Conservation (phyloP, 2,888 invertebrate genomes). For the Drosophila trichaetosa region DNA sequence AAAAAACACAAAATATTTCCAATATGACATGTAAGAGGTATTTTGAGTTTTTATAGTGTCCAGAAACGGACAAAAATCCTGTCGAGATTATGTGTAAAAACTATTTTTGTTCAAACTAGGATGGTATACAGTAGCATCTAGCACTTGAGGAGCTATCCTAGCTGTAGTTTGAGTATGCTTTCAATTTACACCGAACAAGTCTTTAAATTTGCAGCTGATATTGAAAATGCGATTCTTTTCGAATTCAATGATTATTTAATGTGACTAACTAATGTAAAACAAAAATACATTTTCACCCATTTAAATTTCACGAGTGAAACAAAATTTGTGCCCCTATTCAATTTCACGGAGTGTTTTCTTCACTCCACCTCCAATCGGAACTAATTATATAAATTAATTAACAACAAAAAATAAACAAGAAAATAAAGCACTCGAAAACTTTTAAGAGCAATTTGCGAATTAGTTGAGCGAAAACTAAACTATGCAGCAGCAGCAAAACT, state of each 20-base stretch:
- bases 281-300: neutral
- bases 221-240: neutral
- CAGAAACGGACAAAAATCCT: neutral
- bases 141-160: neutral
- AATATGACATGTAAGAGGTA: neutral
- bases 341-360: neutral
- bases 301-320: neutral
- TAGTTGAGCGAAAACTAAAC: slow-evolving; percentile 29
- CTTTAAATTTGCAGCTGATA: neutral
- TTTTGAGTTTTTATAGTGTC: neutral
- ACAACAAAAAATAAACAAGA: neutral
- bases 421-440: neutral
- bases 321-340: neutral
- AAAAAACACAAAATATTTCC: too few species aligned
- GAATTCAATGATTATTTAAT: neutral
- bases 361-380: neutral
- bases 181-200: neutral
- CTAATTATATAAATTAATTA: slow-evolving; percentile 14
- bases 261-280: neutral
- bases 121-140: neutral
- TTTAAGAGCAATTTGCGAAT: neutral
- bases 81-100: neutral
- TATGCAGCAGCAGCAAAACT: slow-evolving; percentile 14
- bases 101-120: neutral
- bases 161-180: neutral